These are phyloP conservation scores for Dunckerocampus dactyliophorus DNA, from an alignment of 2,113 vertebrate species.

Conservation along the genomic window DNA sequence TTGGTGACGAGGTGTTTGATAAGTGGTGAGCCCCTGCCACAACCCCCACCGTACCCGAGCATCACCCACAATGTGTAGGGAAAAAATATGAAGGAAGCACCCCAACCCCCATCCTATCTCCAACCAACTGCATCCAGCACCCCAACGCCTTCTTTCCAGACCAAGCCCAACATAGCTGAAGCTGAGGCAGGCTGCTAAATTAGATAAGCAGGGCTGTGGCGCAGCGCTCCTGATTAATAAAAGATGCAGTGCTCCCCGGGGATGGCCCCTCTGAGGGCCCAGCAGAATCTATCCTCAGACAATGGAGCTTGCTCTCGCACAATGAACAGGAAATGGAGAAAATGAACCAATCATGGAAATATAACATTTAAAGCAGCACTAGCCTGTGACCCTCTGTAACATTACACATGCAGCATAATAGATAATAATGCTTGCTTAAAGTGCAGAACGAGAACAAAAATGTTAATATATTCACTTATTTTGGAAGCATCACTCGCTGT, in stretches of 20 bases:
- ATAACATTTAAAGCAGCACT: conserved; percentile 70
- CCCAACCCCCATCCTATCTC: conserved; percentile 55
- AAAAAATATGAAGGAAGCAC: conserved; percentile 13
- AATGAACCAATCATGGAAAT: conserved; percentile 76
- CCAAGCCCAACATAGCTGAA: conserved; percentile 63
- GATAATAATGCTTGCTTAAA: conserved; percentile 51
- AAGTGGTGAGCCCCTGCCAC: conserved; percentile 47
- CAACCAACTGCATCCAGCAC: conserved; percentile 51
- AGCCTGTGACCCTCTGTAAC: conserved; percentile 44
- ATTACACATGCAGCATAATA: conserved; percentile 59
- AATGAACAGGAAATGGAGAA: conserved; percentile 76
- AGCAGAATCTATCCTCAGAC: conserved; percentile 62
- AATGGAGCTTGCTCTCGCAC: conserved; percentile 67
- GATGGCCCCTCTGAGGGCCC: conserved; percentile 67
- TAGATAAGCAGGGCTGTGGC: conserved; percentile 78
- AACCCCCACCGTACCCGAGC: conserved; percentile 3
- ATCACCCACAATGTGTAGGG: conserved; percentile 52
- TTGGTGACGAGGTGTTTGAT: conserved; percentile 74
- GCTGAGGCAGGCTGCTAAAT: conserved; percentile 76
- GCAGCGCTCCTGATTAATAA: conserved; percentile 79
- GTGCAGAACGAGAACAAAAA: conserved; percentile 33
- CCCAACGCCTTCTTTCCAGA: conserved; percentile 52
- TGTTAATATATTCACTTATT: conserved; percentile 60
- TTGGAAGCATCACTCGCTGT: conserved; percentile 34
- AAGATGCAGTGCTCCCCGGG: conserved; percentile 77